Base-by-base conservation (phyloP, 2,888 invertebrate genomes). In the Parnassius mnemosyne region DNA sequence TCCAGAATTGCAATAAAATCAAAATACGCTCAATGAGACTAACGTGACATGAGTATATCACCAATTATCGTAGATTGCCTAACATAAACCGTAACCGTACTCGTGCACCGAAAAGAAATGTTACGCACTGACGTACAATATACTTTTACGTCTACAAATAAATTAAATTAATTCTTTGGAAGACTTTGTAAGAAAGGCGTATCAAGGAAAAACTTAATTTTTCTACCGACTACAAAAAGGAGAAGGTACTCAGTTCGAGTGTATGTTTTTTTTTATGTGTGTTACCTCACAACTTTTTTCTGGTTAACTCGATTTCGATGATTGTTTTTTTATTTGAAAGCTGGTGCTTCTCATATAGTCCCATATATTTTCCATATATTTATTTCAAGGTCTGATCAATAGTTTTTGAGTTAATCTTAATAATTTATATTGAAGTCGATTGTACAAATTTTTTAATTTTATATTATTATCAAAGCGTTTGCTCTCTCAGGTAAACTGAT, bases 171-270 rank as follows among this genome's bases (percentile, higher is more conserved):
- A 25, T 25, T 51, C 25, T 25, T 20, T 51, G 9, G 47, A 50
- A 50, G 16, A n/a, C 11, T 43, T 3, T 0, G 1, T 43, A 9
- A 13, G 13, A 34, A 9, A 42, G 13, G 51, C 10, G 20, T 9
- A 41, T 46, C 20, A 44, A 16, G 12, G 20, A 25, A 34, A 55
- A 44, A 55, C 44, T 49, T 43, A 44, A 44, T 54, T 34, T 43
- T 52, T 46, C 16, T 16, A 1, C 16, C 16, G 16, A 1, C 16
- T 16, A 1, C 16, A 16, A 16, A 16, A 16, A 16, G 16, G 16
- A 16, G 16, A 1, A 16, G 16, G 16, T 16, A 16, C 16, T 16
- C 16, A 16, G 1, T 16, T 16, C 16, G 1, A 16, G 1, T 16
- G 16, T 16, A 16, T 16, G 16, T 16, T 16, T 16, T 16, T 16